Percentiles rank a stretch among this genome's conserved stretches.
These are phyloP conservation scores for Amphiprion ocellaris DNA, from an alignment of 2,113 vertebrate genomes.

Conservation along the genomic window DNA sequence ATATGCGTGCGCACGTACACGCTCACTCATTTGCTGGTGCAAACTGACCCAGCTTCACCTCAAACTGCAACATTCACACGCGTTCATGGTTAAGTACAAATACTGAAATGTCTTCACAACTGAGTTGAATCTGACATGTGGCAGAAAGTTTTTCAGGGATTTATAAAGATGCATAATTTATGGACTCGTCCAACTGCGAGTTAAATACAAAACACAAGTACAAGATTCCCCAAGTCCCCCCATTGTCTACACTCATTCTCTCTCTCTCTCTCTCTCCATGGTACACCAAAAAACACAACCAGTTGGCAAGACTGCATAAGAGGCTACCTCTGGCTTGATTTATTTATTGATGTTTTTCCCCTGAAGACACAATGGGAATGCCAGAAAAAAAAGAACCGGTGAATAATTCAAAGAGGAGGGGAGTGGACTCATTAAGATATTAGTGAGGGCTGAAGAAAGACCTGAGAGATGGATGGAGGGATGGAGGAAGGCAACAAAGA, in stretches of 20 bases:
- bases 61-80: conserved; percentile 17
- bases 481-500: conserved; percentile 36
- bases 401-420: conserved; percentile 82
- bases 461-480: conserved; percentile 49
- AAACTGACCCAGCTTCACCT: conserved; percentile 14
- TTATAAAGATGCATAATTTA: conserved; percentile 38
- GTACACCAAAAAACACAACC: conserved; percentile 26
- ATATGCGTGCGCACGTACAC: conserved; percentile 62
- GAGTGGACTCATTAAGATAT: conserved; percentile 80
- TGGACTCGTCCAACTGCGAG: conserved; percentile 27
- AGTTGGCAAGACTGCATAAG: conserved; percentile 46
- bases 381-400: conserved; percentile 76
- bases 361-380: conserved; percentile 79
- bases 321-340: conserved; percentile 69
- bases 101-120: conserved; percentile 10
- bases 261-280: conserved; percentile 15
- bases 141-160: conserved; percentile 34
- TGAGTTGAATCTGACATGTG: not conserved
- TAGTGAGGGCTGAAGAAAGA: conserved; percentile 36
- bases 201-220: conserved; percentile 37
- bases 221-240: conserved; percentile 39
- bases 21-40: conserved; percentile 24
- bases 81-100: not conserved
- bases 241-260: conserved; percentile 13
- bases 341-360: conserved; percentile 85